These are phyloP conservation scores for Ormyrus pomaceus DNA, from an alignment of 2,888 invertebrate species.

Conservation along the genomic window DNA sequence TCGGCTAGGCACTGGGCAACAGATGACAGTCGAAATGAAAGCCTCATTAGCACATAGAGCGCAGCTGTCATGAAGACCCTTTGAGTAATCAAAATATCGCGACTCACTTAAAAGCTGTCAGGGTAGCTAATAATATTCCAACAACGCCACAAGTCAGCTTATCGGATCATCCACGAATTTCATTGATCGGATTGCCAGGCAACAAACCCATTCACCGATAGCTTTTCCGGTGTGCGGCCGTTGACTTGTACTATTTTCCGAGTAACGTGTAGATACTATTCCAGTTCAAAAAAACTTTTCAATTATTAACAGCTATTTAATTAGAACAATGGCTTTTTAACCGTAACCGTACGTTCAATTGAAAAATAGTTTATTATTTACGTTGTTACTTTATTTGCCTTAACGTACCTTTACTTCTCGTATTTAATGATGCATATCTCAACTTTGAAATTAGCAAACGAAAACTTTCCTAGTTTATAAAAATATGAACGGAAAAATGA, in stretches of 20 bases:
- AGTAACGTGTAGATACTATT: neutral
- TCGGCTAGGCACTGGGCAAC: conserved; percentile 3
- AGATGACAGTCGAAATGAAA: conserved; percentile 31
- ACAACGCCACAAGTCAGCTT: conserved; percentile 44
- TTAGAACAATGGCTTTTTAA: too few species aligned
- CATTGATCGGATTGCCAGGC: conserved; percentile 18
- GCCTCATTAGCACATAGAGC: conserved; percentile 26
- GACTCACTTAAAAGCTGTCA: conserved; percentile 48
- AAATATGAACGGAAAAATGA: too few species aligned
- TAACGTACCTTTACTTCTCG: too few species aligned
- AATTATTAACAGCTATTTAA: too few species aligned
- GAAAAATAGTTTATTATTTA: too few species aligned
- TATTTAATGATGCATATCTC: too few species aligned
- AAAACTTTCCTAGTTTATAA: too few species aligned
- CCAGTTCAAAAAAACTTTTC: too few species aligned
- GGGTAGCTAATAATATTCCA: conserved; percentile 16
- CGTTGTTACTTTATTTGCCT: too few species aligned
- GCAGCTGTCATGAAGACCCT: conserved; percentile 34
- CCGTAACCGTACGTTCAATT: too few species aligned
- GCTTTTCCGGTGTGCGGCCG: neutral
- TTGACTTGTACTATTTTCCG: neutral
- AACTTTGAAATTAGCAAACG: too few species aligned
- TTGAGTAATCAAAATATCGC: conserved; percentile 53
- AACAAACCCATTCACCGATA: conserved; percentile 23
- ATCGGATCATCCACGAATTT: conserved; percentile 40